Percentiles rank a stretch among this genome's conserved stretches.
Evolutionary conservation across 2,888 invertebrate species (phyloP).

Genomic region (Chelonus formosanus): DNA sequence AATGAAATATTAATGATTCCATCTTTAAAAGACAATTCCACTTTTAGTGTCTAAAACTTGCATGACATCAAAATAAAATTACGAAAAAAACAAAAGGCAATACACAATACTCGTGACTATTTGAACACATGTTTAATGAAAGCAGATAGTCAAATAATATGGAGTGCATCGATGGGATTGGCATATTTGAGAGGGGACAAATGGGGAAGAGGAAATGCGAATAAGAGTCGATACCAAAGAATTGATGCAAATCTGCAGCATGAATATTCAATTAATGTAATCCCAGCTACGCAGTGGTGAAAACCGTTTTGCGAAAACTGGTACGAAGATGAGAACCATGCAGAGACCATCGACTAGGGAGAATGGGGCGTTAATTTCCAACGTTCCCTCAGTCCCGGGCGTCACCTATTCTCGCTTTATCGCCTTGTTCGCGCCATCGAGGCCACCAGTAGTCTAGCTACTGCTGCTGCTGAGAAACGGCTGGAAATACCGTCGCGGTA

Average conservation of each 20-base stretch:
- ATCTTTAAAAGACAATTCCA: no score
- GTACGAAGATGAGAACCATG: constrained; percentile 32
- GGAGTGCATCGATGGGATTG: neutral
- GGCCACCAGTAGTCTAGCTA: constrained; percentile 5
- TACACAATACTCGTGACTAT: no score
- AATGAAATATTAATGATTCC: no score
- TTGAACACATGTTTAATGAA: no score
- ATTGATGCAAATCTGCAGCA: constrained; percentile 53
- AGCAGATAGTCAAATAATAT: neutral
- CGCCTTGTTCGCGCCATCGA: constrained; percentile 27
- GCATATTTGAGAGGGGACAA: neutral
- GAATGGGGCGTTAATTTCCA: constrained; percentile 38
- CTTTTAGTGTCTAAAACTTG: no score
- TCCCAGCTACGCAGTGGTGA: constrained; percentile 37
- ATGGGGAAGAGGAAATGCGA: constrained; percentile 16
- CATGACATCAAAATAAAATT: no score
- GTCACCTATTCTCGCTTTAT: constrained; percentile 32
- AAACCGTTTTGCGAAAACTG: constrained; percentile 20
- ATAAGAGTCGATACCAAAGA: constrained; percentile 42
- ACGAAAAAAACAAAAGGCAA: no score
- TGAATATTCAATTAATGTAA: constrained; percentile 58
- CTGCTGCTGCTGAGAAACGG: neutral
- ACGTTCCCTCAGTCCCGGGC: constrained; percentile 21
- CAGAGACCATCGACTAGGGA: constrained; percentile 12
- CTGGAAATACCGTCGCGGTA: constrained; percentile 28